Base-by-base conservation (phyloP, 1,140 invertebrate genomes). In the Tetragnatha versicolor region DNA sequence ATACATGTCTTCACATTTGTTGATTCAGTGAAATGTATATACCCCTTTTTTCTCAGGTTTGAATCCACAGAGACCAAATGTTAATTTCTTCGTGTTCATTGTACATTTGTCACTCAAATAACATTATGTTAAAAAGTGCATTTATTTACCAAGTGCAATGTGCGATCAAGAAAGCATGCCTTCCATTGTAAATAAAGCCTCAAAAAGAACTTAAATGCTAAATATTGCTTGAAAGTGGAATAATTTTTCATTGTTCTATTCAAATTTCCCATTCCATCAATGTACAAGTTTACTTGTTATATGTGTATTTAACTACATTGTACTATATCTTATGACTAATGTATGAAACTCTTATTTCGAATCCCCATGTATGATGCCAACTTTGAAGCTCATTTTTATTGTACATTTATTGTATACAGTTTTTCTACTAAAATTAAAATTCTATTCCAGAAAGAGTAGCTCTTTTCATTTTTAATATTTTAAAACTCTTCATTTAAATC, bases 361-460 rank as follows among this genome's bases (percentile, higher is more conserved):
- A 49, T 22, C 31, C 61, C 25, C 51, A 33, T 42, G 35, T 55
- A 22, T 53, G 60, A 77, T 77, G 73, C 73, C 73, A 77, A 77
- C 31, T 77, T 77, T 77, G 73, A 77, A 77, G 73, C 73, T 77
- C 73, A 77, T 77, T 77, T 72, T 75, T 75, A 65, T 77, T 75
- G 73, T 77, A 77, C 61, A 77, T 77, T 77, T 77, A 77, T 33
- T 77, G 73, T 77, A 77, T 77, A 77, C 73, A 77, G 47, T 72
- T 75, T 75, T 77, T 77, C 42, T 65, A 65, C 45, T 77, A 77
- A 77, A 77, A 77, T 53, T 70, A 70, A 77, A 75, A 53, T 65
- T 20, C 33, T 55, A 49, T 63, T 66, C 53, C 31, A 63, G 53
- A 60, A 75, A n/a, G 10, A 37, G 31, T n/a, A 12, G 20, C 14